Evolutionary conservation across 53 echinoderm and acorn worm genomes (phyloP).

Genomic region (Holothuria leucospilota): DNA sequence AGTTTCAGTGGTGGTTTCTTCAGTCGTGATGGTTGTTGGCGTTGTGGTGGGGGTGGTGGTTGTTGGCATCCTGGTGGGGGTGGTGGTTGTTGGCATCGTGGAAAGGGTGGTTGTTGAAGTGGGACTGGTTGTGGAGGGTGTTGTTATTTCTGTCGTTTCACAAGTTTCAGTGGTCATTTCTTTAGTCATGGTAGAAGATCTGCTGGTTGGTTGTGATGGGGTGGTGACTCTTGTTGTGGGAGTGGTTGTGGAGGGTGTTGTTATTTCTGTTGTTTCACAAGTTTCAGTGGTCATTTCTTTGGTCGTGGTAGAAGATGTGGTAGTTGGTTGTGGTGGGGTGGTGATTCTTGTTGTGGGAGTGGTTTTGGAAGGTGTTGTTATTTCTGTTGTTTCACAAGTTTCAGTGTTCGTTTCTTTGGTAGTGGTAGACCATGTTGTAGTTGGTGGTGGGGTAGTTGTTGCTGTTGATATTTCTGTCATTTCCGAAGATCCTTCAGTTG

Average conservation of each 20-base stretch:
- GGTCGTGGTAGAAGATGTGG: too few relatives aligned
- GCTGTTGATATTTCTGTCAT: not conserved
- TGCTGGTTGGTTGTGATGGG: too few relatives aligned
- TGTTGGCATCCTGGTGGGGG: not conserved
- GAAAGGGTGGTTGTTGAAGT: not conserved
- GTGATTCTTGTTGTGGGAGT: too few relatives aligned
- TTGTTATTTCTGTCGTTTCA: not conserved
- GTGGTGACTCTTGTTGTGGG: not conserved
- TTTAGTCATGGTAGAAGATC: too few relatives aligned
- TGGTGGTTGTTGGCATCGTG: not conserved
- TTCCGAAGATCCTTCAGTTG: not conserved
- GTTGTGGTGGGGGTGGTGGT: too few relatives aligned
- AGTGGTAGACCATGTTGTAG: too few relatives aligned
- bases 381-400: too few relatives aligned
- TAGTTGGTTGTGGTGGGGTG: too few relatives aligned
- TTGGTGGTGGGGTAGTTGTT: too few relatives aligned
- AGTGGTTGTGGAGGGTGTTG: not conserved
- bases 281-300: too few relatives aligned
- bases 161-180: not conserved
- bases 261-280: not conserved
- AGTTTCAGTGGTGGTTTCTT: not conserved
- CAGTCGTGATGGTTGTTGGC: not conserved
- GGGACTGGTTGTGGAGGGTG: not conserved
- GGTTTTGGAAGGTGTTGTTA: too few relatives aligned
- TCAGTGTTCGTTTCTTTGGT: too few relatives aligned